phyloP scores from a whole-genome alignment of 2,113 vertebrate species.

The Guaruba guarouba region DNA sequence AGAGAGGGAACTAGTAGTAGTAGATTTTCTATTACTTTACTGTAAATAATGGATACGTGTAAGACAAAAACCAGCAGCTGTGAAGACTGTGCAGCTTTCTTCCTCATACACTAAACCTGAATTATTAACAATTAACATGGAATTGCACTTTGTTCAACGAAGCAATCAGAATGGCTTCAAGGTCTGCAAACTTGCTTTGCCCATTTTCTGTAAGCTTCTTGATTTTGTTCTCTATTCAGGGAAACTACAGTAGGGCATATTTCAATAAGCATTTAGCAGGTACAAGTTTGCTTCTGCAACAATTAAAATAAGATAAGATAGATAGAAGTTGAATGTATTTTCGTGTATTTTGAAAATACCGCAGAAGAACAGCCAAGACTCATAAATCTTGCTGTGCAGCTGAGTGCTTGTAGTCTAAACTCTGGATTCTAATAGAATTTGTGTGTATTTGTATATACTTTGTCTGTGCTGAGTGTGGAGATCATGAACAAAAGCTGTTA shows the following conservation, averaged over 20 bases:
- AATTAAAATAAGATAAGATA: background rate
- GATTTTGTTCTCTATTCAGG: background rate
- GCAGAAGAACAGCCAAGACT: background rate
- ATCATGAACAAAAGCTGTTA: background rate
- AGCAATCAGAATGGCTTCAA: background rate
- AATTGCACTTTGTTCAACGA: constrained; percentile 26
- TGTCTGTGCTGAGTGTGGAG: background rate
- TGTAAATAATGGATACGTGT: constrained; percentile 63
- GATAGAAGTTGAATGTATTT: background rate
- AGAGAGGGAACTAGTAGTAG: constrained; percentile 6
- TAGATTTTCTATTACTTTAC: constrained; percentile 1
- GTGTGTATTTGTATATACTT: background rate
- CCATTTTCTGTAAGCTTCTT: background rate
- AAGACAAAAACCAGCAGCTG: background rate
- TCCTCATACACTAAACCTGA: constrained; percentile 52
- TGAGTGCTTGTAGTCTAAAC: background rate
- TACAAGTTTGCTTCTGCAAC: background rate
- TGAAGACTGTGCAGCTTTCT: background rate
- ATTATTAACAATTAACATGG: background rate
- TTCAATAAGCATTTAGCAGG: background rate
- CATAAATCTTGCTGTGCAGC: background rate
- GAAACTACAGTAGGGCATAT: background rate
- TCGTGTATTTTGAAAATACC: background rate
- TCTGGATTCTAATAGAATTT: background rate
- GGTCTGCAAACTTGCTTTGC: background rate